Percentiles rank a stretch among this genome's conserved stretches.
These are phyloP conservation scores for Anser cygnoides DNA, from an alignment of 2,113 vertebrate genomes.

Conservation along the genomic window DNA sequence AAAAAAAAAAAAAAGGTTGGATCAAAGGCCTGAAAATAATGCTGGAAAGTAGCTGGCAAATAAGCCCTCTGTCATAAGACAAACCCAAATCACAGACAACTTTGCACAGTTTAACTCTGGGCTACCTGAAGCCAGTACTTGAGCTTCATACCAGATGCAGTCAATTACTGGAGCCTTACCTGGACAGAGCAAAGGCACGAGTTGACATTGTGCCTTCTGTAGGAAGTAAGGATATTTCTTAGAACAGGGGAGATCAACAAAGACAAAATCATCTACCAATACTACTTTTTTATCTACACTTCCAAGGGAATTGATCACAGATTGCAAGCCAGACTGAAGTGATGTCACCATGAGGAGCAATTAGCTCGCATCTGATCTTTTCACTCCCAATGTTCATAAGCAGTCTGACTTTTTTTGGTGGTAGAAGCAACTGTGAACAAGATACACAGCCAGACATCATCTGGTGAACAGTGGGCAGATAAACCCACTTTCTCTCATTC, in stretches of 20 bases:
- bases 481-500: background rate
- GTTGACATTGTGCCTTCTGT: background rate
- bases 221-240: background rate
- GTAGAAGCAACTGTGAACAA: background rate
- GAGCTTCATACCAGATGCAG: background rate
- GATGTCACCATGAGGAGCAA: background rate
- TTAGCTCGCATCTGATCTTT: background rate
- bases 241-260: background rate
- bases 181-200: background rate
- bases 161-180: background rate
- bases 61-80: background rate
- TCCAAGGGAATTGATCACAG: background rate
- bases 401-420: background rate
- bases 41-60: background rate
- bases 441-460: background rate
- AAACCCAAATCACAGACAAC: background rate
- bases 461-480: background rate
- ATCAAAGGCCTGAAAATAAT: background rate
- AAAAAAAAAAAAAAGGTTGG: background rate
- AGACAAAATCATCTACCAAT: background rate
- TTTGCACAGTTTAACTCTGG: background rate
- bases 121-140: background rate
- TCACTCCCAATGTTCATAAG: background rate
- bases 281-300: background rate
- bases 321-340: background rate